These are phyloP conservation scores for Polydrusus pterygomalis DNA, from an alignment of 2,888 invertebrate genomes.

Conservation along the genomic window DNA sequence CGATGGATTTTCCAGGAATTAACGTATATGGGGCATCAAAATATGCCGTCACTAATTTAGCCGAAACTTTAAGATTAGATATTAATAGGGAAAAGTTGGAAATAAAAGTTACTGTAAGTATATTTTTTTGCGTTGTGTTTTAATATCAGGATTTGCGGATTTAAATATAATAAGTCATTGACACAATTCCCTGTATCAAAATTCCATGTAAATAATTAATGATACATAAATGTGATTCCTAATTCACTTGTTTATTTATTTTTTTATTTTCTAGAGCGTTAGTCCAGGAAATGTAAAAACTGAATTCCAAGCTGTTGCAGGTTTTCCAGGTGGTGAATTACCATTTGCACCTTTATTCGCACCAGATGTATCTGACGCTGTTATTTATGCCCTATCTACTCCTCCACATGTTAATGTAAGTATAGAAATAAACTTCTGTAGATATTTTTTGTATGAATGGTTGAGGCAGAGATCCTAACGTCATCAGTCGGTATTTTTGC, in stretches of 20 bases:
- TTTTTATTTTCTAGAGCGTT: slow-evolving; percentile 41
- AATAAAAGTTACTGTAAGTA: slow-evolving; percentile 60
- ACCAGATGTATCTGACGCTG: slow-evolving; percentile 60
- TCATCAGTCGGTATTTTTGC: no score
- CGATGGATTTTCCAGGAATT: slow-evolving; percentile 48
- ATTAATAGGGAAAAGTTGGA: slow-evolving; percentile 51
- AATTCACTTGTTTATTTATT: no score
- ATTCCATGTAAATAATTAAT: no score
- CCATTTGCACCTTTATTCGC: slow-evolving; percentile 38
- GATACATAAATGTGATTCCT: no score
- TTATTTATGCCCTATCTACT: slow-evolving; percentile 60
- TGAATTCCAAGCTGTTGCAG: slow-evolving; percentile 27
- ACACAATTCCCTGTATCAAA: no score
- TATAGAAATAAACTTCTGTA: not conserved
- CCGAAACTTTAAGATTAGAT: slow-evolving; percentile 58
- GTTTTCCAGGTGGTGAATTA: not conserved
- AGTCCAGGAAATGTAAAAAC: slow-evolving; percentile 48
- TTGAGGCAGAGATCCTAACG: no score
- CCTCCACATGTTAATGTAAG: slow-evolving; percentile 62
- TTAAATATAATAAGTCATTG: no score
- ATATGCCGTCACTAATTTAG: slow-evolving; percentile 59
- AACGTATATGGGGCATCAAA: slow-evolving; percentile 60
- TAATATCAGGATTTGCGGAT: no score
- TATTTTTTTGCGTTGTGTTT: no score
- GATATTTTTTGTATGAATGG: no score